Conservation (phyloP, 2,888 invertebrate genomes). For the Nematopogon swammerdamellus region DNA sequence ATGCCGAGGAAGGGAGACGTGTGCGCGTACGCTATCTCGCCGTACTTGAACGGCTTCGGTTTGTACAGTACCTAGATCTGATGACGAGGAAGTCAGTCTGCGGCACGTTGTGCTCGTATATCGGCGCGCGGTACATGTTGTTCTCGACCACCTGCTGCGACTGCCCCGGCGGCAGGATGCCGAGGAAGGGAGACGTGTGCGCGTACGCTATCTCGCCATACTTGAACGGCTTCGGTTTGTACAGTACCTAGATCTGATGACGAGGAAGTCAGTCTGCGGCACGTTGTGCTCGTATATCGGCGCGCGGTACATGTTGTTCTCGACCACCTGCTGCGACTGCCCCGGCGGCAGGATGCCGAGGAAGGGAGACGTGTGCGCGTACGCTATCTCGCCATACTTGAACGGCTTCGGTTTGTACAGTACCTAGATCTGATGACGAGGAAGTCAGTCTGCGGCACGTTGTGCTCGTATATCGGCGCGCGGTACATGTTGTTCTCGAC, state of each 20-base stretch:
- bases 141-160: slow-evolving; percentile 94
- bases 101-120: slow-evolving; percentile 82
- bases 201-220: slow-evolving; percentile 96
- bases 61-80: slow-evolving; percentile 67
- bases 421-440: no score
- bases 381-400: slow-evolving; percentile 91
- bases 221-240: slow-evolving; percentile 72
- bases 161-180: slow-evolving; percentile 90
- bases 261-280: slow-evolving; percentile 80
- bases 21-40: slow-evolving; percentile 95
- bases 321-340: slow-evolving; percentile 89
- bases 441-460: no score
- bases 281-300: slow-evolving; percentile 90
- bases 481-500: no score
- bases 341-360: slow-evolving; percentile 93
- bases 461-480: no score
- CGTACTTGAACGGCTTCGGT: slow-evolving; percentile 80
- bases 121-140: slow-evolving; percentile 95
- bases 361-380: slow-evolving; percentile 97
- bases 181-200: slow-evolving; percentile 96
- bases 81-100: slow-evolving; percentile 91
- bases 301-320: slow-evolving; percentile 96
- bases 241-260: slow-evolving; percentile 79
- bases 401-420: slow-evolving; percentile 79
- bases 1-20: slow-evolving; percentile 97